Percentiles rank a stretch among this genome's conserved stretches.
Conservation (phyloP, 2,797 vertebrate genomes). For the Semotilus atromaculatus region DNA sequence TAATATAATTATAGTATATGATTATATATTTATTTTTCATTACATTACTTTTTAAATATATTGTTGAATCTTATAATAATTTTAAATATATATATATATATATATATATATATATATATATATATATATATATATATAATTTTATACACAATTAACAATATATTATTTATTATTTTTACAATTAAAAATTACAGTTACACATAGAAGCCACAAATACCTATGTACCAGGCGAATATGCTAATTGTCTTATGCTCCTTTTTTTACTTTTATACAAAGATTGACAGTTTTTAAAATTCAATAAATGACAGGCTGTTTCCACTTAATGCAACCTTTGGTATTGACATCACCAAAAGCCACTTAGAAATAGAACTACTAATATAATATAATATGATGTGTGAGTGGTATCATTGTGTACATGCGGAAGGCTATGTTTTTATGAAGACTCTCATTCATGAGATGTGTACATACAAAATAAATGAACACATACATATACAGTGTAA, state of each 20-base stretch:
- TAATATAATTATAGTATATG: background rate
- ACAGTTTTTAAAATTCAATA: background rate
- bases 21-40: no score
- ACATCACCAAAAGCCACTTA: background rate
- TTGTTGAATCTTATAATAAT: no score
- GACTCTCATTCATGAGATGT: constrained; percentile 5
- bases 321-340: background rate
- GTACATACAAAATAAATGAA: constrained; percentile 11
- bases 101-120: no score
- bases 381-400: no score
- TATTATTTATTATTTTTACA: background rate
- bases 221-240: background rate
- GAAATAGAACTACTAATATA: background rate
- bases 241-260: background rate
- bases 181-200: background rate
- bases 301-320: background rate
- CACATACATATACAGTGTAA: background rate
- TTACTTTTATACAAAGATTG: background rate
- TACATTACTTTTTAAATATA: no score
- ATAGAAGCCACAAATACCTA: background rate
- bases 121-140: no score
- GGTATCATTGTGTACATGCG: background rate
- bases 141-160: no score
- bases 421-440: background rate
- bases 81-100: no score